Base-by-base conservation (phyloP, 37 sponge, comb jelly and placozoan species). In the Cladorhizidae sp. region DNA sequence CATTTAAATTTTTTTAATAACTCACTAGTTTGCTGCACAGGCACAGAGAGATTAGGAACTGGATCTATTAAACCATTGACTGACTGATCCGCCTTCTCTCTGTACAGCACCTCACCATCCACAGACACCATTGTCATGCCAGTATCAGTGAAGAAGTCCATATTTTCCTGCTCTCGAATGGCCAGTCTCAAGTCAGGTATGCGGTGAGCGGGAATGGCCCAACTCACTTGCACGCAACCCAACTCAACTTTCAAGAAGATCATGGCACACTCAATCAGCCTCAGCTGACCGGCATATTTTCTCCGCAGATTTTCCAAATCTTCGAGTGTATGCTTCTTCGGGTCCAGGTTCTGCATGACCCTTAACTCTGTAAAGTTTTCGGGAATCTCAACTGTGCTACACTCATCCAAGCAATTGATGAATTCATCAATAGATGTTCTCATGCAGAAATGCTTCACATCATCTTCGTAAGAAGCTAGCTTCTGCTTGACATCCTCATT, bases 241-340 rank as follows among this genome's bases (percentile, higher is more conserved):
- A 5, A 5, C 32, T 31, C 67, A 28, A 65, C 67, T 32, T 31
- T 65, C 17, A 32, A 36, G 36, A 65, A 65, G 36, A 65, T 65
- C 67, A 65, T 32, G 67, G 67, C 67, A 65, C 31, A 32, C 31
- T 65, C 67, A 65, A 65, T 12, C 12, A 65, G 32, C 2, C 67
- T 32, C 3, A 65, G 35, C 36, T 65, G 32, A 32, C 2, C 33
- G 32, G 33, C 32, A 31, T 9, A 32, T 33, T 31, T 2, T 33
- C 32, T 65, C 2, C 67, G 67, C 17, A 31, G 31, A 1, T 32
- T 11, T 65, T 65, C 67, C 67, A 65, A 65, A 12, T 65, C 67
- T 5, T 31, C 32, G 35, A 65, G 67, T 32, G 67, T 65, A 36
- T 32, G 31, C 31, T 31, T 32, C 2, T 65, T 5, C 7, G 67